Percentiles rank a stretch among this genome's conserved stretches.
These are phyloP conservation scores for Esox lucius DNA, from an alignment of 2,797 vertebrate species.

Conservation along the genomic window DNA sequence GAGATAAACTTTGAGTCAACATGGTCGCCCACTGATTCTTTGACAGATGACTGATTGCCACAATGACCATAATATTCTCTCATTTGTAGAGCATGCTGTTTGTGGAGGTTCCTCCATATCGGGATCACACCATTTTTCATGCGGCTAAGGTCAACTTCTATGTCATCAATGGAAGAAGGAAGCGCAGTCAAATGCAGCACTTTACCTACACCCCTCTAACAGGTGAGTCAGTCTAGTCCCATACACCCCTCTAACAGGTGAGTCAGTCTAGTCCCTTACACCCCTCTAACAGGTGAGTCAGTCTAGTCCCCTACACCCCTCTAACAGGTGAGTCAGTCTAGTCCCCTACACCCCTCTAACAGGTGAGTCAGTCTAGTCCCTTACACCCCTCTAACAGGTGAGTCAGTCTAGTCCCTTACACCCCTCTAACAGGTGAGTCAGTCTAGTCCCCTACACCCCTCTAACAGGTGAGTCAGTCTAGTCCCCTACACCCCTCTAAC, in stretches of 20 bases:
- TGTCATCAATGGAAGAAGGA: conserved; percentile 93
- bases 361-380: too few relatives aligned
- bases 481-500: too few relatives aligned
- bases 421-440: background rate
- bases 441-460: too few relatives aligned
- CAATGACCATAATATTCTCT: background rate
- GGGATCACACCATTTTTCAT: conserved; percentile 79
- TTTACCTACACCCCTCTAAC: conserved; percentile 86
- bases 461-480: too few relatives aligned
- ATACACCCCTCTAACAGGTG: too few relatives aligned
- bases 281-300: background rate
- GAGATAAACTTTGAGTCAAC: too few relatives aligned
- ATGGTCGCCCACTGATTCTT: too few relatives aligned
- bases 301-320: background rate
- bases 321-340: conserved; percentile 33
- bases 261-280: background rate
- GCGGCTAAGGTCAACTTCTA: conserved; percentile 91
- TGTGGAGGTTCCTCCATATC: conserved; percentile 90
- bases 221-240: conserved; percentile 39
- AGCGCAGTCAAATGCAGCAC: conserved; percentile 91
- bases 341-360: background rate
- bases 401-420: too few relatives aligned
- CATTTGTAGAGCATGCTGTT: conserved; percentile 88
- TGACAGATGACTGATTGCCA: too few relatives aligned
- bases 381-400: background rate